Evolutionary conservation across 2,113 vertebrate genomes (phyloP).

Genomic region (Epinephelus lanceolatus): DNA sequence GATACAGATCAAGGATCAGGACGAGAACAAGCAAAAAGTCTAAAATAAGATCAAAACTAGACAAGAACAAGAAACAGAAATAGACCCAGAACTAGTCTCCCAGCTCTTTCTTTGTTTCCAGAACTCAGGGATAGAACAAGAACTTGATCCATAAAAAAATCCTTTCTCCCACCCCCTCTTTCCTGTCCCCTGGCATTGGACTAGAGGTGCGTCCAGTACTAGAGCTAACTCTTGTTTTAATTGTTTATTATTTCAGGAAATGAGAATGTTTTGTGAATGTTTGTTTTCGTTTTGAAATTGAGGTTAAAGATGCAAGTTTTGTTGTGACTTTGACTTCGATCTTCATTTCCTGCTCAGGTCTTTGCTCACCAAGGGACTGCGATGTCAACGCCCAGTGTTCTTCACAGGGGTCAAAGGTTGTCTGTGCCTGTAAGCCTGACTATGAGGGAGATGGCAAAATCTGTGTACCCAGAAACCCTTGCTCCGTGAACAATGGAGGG

Average conservation of each 20-base stretch:
- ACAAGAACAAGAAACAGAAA: background rate
- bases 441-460: slow-evolving; percentile 89
- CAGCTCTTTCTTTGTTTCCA: no score
- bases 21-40: background rate
- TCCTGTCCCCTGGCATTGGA: background rate
- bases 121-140: background rate
- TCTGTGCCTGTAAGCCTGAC: slow-evolving; percentile 87
- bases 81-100: background rate
- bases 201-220: background rate
- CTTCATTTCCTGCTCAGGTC: slow-evolving; percentile 48
- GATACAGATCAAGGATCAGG: background rate
- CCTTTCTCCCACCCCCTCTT: background rate
- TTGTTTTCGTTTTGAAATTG: background rate
- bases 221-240: background rate
- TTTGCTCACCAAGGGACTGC: slow-evolving; percentile 87
- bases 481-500: slow-evolving; percentile 87
- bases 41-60: background rate
- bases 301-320: no score
- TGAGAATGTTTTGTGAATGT: background rate
- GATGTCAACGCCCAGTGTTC: slow-evolving; percentile 87
- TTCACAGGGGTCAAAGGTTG: slow-evolving; percentile 69
- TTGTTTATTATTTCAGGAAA: background rate
- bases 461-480: slow-evolving; percentile 90
- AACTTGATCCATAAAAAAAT: background rate
- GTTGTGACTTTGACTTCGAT: background rate